Percentiles rank a stretch among this genome's conserved stretches.
Conservation (phyloP, 2,113 vertebrate genomes). For the Acrocephalus arundinaceus region DNA sequence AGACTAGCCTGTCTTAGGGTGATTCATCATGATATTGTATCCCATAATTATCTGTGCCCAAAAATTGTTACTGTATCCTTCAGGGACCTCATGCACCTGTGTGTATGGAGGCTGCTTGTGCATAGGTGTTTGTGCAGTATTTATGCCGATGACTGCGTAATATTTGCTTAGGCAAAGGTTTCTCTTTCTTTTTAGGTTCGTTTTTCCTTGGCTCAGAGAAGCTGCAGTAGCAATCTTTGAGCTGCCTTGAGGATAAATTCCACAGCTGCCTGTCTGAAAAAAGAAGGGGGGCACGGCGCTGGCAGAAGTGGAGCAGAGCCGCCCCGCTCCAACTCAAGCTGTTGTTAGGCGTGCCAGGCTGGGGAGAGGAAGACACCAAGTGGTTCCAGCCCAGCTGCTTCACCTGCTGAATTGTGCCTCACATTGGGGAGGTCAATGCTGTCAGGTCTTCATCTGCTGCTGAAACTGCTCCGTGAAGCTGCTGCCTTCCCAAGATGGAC, state of each 20-base stretch:
- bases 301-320: background rate
- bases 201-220: background rate
- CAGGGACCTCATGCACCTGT: background rate
- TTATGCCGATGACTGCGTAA: background rate
- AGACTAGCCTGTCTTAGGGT: background rate
- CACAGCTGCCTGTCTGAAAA: background rate
- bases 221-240: background rate
- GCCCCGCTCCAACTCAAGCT: fast-evolving
- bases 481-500: background rate
- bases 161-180: background rate
- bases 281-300: fast-evolving
- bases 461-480: background rate
- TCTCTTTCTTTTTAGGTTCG: background rate
- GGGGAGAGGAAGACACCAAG: background rate
- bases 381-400: background rate
- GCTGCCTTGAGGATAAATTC: background rate
- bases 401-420: background rate
- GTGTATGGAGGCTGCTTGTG: background rate
- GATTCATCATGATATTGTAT: background rate
- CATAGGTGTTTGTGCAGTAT: background rate
- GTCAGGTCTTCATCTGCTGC: fast-evolving
- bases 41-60: background rate
- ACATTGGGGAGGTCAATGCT: fast-evolving
- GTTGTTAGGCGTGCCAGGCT: fast-evolving
- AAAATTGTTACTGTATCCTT: background rate